Percentiles rank a stretch among this genome's conserved stretches.
Conservation (phyloP, 2,888 invertebrate genomes). For the Heteropelma amictum region DNA sequence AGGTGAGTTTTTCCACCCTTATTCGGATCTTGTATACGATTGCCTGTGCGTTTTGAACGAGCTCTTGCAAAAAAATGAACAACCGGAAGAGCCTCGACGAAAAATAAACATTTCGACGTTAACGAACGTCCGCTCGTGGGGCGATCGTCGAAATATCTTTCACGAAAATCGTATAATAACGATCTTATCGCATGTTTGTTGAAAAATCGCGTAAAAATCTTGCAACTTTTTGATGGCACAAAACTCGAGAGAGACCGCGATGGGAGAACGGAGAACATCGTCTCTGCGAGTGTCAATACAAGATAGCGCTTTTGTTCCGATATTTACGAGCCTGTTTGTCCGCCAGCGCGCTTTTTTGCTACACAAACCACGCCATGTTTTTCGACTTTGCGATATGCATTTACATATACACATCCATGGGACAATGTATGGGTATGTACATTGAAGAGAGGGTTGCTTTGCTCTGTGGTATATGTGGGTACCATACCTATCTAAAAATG, state of each 20-base stretch:
- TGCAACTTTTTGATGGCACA: too few relatives aligned
- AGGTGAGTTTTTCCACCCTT: constrained; percentile 74
- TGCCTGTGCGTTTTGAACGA: not conserved
- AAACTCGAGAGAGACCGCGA: not conserved
- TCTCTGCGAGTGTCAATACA: constrained; percentile 21
- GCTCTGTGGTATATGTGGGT: too few relatives aligned
- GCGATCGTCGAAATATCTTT: too few relatives aligned
- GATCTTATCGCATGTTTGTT: too few relatives aligned
- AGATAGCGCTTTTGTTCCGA: constrained; percentile 20
- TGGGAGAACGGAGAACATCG: not conserved
- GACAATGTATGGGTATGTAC: not conserved
- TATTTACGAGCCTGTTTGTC: constrained; percentile 56
- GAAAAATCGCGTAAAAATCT: too few relatives aligned
- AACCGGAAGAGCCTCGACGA: not conserved
- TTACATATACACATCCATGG: not conserved
- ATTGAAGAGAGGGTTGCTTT: constrained; percentile 25
- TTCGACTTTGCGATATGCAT: not conserved
- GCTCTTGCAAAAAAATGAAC: not conserved
- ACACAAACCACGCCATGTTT: not conserved
- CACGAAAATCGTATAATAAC: too few relatives aligned
- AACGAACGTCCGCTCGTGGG: too few relatives aligned
- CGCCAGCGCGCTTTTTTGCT: not conserved
- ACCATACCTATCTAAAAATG: too few relatives aligned
- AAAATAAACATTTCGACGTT: too few relatives aligned
- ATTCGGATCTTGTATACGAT: not conserved